Percentiles rank a stretch among this genome's conserved stretches.
These are phyloP conservation scores for Pavo muticus DNA, from an alignment of 2,113 vertebrate species.

Conservation along the genomic window DNA sequence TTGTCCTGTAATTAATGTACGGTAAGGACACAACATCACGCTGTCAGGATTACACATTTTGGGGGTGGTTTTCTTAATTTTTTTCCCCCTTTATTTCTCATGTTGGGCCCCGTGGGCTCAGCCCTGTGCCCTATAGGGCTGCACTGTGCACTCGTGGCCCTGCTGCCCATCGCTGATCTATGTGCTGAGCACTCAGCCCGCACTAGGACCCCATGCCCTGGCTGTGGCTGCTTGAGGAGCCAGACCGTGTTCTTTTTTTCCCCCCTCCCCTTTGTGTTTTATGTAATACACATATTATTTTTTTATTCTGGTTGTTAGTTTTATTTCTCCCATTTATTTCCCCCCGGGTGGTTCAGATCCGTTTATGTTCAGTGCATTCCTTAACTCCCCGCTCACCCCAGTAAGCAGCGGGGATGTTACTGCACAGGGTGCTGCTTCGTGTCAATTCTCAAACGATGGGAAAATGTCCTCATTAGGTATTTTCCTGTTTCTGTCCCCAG, in stretches of 20 bases:
- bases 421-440: neutral
- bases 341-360: neutral
- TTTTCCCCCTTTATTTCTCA: neutral
- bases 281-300: too few relatives aligned
- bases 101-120: neutral
- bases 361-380: neutral
- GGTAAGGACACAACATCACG: neutral
- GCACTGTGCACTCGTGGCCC: neutral
- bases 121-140: neutral
- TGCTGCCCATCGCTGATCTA: neutral
- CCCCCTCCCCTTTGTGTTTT: neutral
- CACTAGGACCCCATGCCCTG: neutral
- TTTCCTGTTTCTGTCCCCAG: neutral
- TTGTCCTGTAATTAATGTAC: neutral
- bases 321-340: neutral
- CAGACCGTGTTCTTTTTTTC: neutral
- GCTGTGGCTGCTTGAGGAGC: neutral
- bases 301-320: neutral
- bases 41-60: fast-evolving
- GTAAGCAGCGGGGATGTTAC: neutral
- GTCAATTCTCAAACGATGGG: neutral
- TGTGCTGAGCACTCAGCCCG: neutral
- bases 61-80: neutral
- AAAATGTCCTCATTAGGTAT: neutral
- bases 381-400: neutral